Conservation (phyloP, 1,140 invertebrate species). For the Cherax destructor region DNA sequence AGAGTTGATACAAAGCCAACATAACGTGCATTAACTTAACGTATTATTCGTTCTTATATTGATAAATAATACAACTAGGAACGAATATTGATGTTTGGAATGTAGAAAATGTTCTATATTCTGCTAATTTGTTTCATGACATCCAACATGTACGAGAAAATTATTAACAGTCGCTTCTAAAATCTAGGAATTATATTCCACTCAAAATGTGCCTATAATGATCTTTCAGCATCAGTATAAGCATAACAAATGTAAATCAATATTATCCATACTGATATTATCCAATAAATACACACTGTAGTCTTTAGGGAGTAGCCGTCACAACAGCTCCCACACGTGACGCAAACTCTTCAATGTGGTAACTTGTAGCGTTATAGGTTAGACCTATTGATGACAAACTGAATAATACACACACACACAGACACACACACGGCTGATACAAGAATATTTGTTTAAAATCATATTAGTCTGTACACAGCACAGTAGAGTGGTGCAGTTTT, state of each 20-base stretch:
- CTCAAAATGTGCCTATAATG: background rate
- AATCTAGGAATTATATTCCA: constrained; percentile 4
- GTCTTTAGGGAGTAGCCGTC: background rate
- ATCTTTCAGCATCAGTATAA: background rate
- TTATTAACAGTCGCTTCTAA: background rate
- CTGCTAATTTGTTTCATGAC: background rate
- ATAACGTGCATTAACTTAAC: background rate
- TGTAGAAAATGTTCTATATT: background rate
- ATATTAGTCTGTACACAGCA: background rate
- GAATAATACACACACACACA: constrained; percentile 2
- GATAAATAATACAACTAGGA: background rate
- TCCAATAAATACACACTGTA: background rate
- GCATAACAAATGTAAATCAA: background rate
- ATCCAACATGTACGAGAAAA: constrained; percentile 4
- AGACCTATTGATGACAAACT: background rate
- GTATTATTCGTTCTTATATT: background rate
- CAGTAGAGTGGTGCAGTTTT: background rate
- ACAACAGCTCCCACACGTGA: background rate
- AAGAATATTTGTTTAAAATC: constrained; percentile 2
- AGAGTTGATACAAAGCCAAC: background rate
- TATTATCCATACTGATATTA: background rate
- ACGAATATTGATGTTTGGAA: background rate
- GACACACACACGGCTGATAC: constrained; percentile 11
- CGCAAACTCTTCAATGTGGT: background rate
- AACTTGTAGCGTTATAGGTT: background rate